Evolutionary conservation across 2,113 vertebrate species (phyloP), one percentile per base, ranked within the genome.

Genomic region (Puntigrus tetrazona): DNA sequence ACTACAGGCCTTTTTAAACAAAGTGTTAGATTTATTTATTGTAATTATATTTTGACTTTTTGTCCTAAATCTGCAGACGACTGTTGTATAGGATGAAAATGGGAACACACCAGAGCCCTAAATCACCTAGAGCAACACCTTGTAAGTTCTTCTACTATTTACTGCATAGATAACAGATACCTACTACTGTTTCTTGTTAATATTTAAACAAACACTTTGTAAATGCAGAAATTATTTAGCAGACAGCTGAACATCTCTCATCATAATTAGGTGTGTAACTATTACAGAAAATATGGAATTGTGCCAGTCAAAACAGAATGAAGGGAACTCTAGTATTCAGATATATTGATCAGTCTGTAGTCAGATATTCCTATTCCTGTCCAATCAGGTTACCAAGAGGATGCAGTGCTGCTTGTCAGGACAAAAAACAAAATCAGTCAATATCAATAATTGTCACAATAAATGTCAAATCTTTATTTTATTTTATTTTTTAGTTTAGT

Each of bases 61-160:
- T 31, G 47, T 38, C 11, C 27, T 47, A 72, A 34, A 18, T 78
- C 27, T 85, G 38, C 88, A 99, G 97, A 83, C 95, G 97, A 1
- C 78, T 99, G 84, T 93, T 85, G 82, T 96, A 97, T 92, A 92
- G 96, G 88, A 96, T 95, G 91, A 94, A 95, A 84, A 88, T 92
- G 7, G 95, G 95, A 38, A 94, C 93, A 5, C 86, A 95, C 61
- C 95, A 95, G 22, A 91, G 92, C n/a, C 89, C 95, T 7, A 90
- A 90, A 75, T 93, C 92, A 63, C 87, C 94, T 36, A 95, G 91
- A 91, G 93, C 92, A 79, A 91, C 93, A 0, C 84, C 92, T 27
- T 97, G 97, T 98, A 92, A 98, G 97, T 93, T 47, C 61, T 55
- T n/a, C n/a, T 3, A n/a, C 38, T 59, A 57, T 11, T 10, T 38